Base-by-base conservation (phyloP, 2,797 vertebrate species). In the Nyctalus aviator region DNA sequence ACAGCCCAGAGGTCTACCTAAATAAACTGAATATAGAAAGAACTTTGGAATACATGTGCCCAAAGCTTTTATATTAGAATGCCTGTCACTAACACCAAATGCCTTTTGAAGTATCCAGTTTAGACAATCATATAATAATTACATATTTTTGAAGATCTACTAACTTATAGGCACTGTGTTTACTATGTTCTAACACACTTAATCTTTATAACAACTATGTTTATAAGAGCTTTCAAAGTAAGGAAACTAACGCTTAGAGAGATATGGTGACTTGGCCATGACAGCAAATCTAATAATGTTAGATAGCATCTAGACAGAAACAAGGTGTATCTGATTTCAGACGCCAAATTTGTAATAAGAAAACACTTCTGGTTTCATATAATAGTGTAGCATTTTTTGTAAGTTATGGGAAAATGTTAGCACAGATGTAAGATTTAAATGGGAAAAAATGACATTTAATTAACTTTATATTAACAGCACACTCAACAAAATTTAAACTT, bases 21-120 rank as follows among this genome's bases (percentile, higher is more conserved):
- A 64, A 64, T 37, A 83, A 77, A 37, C n/a, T 71, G 27, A 83
- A 91, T 68, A 14, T 8, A 90, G 44, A 94, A 87, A 81, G 48
- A 35, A 35, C 44, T 35, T 73, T 32, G 23, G 17, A 79, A 57
- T 57, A 20, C 10, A 37, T 69, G 18, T 57, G 2, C 1, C 59
- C 25, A 10, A 84, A 17, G 11, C 25, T 35, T 76, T 46, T 66
- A 15, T 59, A 53, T 62, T 35, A 57, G 8, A 50, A n/a, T 57
- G 55, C 48, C 75, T 76, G 9, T 15, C 44, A 57, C 21, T 2
- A 5, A 72, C 27, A 66, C 12, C 46, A 72, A 64, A 30, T 50
- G 11, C 25, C 3, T 81, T 91, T n/a, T 48, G 25, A 77, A 87
- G 35, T 46, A 48, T 5, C 4, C 55, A 57, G 13, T 83, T 85